phyloP scores from a whole-genome alignment of 2,113 vertebrate genomes.

The Parotia lawesii region DNA sequence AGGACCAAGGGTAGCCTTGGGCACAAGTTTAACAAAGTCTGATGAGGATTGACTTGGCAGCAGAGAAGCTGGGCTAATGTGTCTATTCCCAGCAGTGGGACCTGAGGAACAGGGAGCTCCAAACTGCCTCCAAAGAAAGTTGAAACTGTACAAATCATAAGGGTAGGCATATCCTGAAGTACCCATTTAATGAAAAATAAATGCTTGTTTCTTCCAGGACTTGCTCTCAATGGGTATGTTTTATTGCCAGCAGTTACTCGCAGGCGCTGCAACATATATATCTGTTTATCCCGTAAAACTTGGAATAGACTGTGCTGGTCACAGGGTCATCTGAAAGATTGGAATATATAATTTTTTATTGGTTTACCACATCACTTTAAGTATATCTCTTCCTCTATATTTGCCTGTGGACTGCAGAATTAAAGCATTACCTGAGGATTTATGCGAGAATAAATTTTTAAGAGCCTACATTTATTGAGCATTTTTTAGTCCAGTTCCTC shows the following conservation, averaged over 20 bases:
- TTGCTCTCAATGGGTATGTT: not conserved
- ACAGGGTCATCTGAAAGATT: not conserved
- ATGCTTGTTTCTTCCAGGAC: conserved; percentile 1
- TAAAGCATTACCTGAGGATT: not conserved
- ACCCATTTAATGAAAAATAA: conserved; percentile 46
- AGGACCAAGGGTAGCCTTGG: not conserved
- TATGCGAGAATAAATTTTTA: not conserved
- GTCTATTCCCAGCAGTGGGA: not conserved
- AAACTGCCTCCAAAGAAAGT: not conserved
- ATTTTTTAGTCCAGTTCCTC: not conserved
- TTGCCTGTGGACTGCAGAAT: not conserved
- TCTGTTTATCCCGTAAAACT: conserved; percentile 7
- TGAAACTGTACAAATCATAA: not conserved
- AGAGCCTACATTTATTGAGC: not conserved
- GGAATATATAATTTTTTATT: not conserved
- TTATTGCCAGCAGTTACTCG: not conserved
- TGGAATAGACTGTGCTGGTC: not conserved
- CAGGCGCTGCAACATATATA: not conserved
- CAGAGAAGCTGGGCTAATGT: not conserved
- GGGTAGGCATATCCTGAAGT: conserved; percentile 1
- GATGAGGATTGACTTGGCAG: not conserved
- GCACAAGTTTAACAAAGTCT: not conserved
- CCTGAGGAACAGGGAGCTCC: not conserved
- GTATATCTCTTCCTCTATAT: not conserved
- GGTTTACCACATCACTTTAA: not conserved